Evolutionary conservation across 2,113 vertebrate genomes (phyloP).

Genomic region (Hyla sarda): DNA sequence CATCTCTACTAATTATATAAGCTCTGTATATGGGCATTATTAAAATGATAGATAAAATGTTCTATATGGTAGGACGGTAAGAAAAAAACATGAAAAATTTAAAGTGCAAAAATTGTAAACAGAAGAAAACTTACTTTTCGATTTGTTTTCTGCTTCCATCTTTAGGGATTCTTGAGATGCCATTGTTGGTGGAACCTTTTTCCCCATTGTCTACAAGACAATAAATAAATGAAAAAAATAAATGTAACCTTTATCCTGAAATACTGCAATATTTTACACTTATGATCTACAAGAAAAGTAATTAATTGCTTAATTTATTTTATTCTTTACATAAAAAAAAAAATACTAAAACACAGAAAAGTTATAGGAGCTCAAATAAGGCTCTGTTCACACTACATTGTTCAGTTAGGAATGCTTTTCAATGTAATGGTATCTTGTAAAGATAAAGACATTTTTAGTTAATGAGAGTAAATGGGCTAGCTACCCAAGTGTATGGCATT

Average conservation of each 20-base stretch:
- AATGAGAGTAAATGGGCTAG: not conserved
- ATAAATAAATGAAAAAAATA: constrained; percentile 24
- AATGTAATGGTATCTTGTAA: no score
- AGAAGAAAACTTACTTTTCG: constrained; percentile 80
- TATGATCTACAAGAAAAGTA: no score
- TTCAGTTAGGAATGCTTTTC: no score
- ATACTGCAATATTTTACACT: no score
- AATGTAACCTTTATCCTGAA: not conserved
- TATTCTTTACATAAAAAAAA: no score
- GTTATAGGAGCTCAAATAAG: no score
- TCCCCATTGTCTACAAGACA: constrained; percentile 76
- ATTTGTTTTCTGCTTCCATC: constrained; percentile 86
- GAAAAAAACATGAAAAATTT: no score
- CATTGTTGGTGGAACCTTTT: constrained; percentile 78
- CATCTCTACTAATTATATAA: not conserved
- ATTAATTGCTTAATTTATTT: no score
- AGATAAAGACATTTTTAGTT: no score
- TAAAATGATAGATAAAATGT: not conserved
- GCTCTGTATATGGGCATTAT: not conserved
- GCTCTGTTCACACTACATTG: no score
- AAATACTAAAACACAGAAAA: no score
- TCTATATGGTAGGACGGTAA: not conserved
- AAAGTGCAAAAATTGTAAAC: not conserved
- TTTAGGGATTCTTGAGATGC: constrained; percentile 83
- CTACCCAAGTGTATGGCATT: not conserved